phyloP scores from a whole-genome alignment of 2,113 vertebrate species.

The Motacilla alba region DNA sequence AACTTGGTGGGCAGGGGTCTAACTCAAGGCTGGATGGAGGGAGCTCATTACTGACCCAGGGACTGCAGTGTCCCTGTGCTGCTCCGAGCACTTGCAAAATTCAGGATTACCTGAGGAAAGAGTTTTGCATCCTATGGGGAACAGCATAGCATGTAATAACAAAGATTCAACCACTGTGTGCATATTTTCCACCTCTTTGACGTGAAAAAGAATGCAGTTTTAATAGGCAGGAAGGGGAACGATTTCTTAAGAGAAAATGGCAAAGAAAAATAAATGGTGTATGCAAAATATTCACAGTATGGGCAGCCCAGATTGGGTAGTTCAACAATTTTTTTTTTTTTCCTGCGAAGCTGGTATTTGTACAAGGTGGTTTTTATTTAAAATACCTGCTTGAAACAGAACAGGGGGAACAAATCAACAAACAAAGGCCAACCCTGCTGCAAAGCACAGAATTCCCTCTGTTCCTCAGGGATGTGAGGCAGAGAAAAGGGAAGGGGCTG shows the following conservation, averaged over 20 bases:
- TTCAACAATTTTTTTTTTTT: not conserved
- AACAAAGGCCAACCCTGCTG: not conserved
- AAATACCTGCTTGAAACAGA: conserved; percentile 10
- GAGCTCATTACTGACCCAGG: not conserved
- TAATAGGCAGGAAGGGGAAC: not conserved
- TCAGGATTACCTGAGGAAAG: not conserved
- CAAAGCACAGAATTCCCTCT: not conserved
- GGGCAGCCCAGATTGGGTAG: not conserved
- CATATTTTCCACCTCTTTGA: not conserved
- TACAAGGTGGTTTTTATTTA: not conserved
- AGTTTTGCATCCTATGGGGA: not conserved
- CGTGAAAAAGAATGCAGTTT: not conserved
- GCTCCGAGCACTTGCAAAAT: not conserved
- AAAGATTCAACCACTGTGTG: not conserved
- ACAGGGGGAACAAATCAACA: not conserved
- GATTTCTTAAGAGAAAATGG: not conserved
- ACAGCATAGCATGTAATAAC: not conserved
- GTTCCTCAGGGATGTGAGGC: not conserved
- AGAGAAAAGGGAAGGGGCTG: not conserved
- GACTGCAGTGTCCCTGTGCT: not conserved
- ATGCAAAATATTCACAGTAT: not conserved
- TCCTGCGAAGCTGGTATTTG: not conserved
- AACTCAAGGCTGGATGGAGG: not conserved
- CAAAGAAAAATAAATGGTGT: not conserved
- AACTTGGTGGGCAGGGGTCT: not conserved